A percentile compares a stretch with the other conserved stretches of the same genome.
These are phyloP conservation scores for Cynopterus brachyotis DNA, from an alignment of 2,113 vertebrate genomes.

Conservation along the genomic window DNA sequence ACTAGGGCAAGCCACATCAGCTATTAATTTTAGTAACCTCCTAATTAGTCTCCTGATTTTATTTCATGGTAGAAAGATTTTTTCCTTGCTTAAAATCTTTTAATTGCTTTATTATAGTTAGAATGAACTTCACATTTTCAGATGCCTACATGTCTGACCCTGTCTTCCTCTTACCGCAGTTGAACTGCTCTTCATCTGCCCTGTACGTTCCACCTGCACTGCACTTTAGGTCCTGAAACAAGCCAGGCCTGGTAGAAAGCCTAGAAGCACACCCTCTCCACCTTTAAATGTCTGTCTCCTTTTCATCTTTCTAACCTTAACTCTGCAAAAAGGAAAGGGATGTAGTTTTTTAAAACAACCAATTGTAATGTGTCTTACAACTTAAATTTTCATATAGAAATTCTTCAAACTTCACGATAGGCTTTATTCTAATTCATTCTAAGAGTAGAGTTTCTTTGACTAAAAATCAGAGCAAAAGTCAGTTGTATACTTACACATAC, in stretches of 20 bases:
- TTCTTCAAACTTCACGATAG: not conserved
- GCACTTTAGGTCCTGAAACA: not conserved
- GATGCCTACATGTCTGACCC: not conserved
- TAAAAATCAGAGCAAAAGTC: not conserved
- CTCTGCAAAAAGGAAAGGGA: not conserved
- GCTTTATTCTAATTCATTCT: not conserved
- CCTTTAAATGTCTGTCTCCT: not conserved
- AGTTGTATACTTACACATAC: not conserved
- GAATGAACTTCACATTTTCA: not conserved
- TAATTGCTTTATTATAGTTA: not conserved
- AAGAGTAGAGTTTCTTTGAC: not conserved
- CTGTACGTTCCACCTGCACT: accelerated
- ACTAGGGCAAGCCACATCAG: not conserved
- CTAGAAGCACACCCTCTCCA: not conserved
- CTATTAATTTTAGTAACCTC: not conserved
- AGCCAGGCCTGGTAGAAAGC: not conserved
- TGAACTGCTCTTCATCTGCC: not conserved
- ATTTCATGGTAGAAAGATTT: not conserved
- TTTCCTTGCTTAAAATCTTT: not conserved
- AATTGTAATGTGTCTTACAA: not conserved
- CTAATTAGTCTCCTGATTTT: not conserved
- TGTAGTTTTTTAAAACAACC: not conserved
- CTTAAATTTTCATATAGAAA: not conserved
- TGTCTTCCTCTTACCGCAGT: too few species aligned
- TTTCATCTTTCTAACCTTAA: not conserved